These are phyloP conservation scores for Procambarus virginalis DNA, from an alignment of 1,140 invertebrate species.

Conservation along the genomic window DNA sequence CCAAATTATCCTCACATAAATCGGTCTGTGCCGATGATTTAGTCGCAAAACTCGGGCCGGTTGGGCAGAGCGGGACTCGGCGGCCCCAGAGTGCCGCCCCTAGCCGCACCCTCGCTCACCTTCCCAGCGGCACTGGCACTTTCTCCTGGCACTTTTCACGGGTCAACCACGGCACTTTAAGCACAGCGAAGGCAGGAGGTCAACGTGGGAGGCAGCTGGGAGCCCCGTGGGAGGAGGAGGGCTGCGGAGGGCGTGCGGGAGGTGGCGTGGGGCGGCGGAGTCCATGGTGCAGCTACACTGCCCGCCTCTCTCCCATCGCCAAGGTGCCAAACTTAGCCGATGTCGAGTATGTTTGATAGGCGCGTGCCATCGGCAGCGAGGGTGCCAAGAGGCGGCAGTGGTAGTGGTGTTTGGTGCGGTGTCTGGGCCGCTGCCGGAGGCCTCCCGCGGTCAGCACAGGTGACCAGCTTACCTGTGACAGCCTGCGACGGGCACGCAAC, in stretches of 20 bases:
- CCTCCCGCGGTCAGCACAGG: constrained; percentile 52
- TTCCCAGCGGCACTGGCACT: background rate
- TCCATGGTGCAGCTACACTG: constrained; percentile 50
- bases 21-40: constrained; percentile 42
- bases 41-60: background rate
- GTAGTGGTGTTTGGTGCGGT: constrained; percentile 42
- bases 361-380: constrained; percentile 37
- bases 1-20: constrained; percentile 51
- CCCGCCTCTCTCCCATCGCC: constrained; percentile 41
- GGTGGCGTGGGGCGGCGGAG: constrained; percentile 19
- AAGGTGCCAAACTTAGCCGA: constrained; percentile 65
- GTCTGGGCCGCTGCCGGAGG: constrained; percentile 36
- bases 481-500: constrained; percentile 21
- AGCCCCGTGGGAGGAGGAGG: background rate
- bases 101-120: constrained; percentile 12
- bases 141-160: constrained; percentile 21
- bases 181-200: background rate
- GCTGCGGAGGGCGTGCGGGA: background rate
- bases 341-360: constrained; percentile 63
- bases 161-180: background rate
- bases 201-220: constrained; percentile 7
- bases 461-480: constrained; percentile 63
- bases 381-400: constrained; percentile 63
- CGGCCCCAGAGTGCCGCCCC: constrained; percentile 11
- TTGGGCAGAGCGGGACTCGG: background rate